phyloP scores from a whole-genome alignment of 2,888 invertebrate species.

The Orchestes rusci region DNA sequence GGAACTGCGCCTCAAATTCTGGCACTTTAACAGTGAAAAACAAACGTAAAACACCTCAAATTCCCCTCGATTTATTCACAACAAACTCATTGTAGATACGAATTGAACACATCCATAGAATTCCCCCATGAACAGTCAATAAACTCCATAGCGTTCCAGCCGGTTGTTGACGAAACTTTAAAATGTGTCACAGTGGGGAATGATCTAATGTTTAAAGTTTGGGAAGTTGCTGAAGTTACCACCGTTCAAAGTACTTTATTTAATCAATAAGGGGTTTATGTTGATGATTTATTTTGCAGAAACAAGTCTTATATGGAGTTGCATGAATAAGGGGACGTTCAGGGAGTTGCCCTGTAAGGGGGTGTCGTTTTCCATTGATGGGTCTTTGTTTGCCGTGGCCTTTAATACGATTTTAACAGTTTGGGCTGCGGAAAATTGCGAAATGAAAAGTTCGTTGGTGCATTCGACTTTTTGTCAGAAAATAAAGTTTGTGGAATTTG shows the following conservation, averaged over 20 bases:
- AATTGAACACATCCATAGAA: slow-evolving; percentile 65
- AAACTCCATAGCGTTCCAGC: slow-evolving; percentile 54
- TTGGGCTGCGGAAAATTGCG: slow-evolving; percentile 56
- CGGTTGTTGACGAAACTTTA: slow-evolving; percentile 42
- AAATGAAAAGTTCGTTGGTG: slow-evolving; percentile 52
- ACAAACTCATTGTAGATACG: slow-evolving; percentile 48
- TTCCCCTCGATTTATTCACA: too few species aligned
- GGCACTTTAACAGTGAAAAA: slow-evolving; percentile 53
- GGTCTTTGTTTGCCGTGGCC: slow-evolving; percentile 65
- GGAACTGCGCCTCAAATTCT: slow-evolving; percentile 69
- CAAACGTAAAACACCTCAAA: slow-evolving; percentile 60
- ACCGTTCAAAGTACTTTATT: slow-evolving; percentile 47
- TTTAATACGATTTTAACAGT: slow-evolving; percentile 61
- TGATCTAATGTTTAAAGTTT: slow-evolving; percentile 65
- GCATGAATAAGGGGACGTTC: slow-evolving; percentile 56
- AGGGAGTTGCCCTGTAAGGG: slow-evolving; percentile 51
- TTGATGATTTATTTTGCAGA: slow-evolving; percentile 37
- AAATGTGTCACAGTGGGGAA: slow-evolving; percentile 58
- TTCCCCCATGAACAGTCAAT: slow-evolving; percentile 60
- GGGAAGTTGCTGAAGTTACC: slow-evolving; percentile 54
- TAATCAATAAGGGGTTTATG: not conserved
- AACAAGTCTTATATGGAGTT: slow-evolving; percentile 56
- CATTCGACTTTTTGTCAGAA: slow-evolving; percentile 37
- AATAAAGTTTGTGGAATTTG: slow-evolving; percentile 51
- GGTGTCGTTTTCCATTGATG: slow-evolving; percentile 64